phyloP scores from a whole-genome alignment of 2,888 invertebrate species.

The Candidula unifasciata region DNA sequence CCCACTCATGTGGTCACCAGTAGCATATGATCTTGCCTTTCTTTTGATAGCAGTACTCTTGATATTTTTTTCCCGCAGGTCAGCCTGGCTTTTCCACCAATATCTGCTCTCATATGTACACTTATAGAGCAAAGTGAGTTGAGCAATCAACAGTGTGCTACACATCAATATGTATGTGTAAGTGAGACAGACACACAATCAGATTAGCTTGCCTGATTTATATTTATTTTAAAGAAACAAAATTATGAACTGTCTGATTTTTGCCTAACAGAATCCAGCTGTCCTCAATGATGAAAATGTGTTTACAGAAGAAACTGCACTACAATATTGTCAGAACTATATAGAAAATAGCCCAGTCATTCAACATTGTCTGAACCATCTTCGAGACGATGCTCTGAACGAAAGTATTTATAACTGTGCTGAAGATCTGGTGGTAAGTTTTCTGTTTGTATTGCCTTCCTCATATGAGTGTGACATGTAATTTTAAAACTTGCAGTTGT shows the following conservation, averaged over 20 bases:
- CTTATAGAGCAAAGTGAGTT: no score
- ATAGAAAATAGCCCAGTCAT: constrained; percentile 53
- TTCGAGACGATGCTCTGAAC: constrained; percentile 55
- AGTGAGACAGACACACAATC: no score
- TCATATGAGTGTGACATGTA: neutral
- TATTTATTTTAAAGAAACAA: neutral
- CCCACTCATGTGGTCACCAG: no score
- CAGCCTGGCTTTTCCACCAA: no score
- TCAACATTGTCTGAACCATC: constrained; percentile 49
- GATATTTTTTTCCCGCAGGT: no score
- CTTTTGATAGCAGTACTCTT: no score
- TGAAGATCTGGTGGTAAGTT: constrained; percentile 62
- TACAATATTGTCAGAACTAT: constrained; percentile 53
- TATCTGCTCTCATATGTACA: no score
- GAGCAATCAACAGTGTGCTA: no score
- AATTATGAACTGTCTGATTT: neutral
- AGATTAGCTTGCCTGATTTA: neutral
- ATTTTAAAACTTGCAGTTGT: no score
- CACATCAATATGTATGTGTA: no score
- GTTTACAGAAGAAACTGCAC: constrained; percentile 42
- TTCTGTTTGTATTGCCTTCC: neutral
- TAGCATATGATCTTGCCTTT: no score
- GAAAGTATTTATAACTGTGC: constrained; percentile 63
- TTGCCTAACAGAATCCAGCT: neutral
- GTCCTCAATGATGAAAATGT: neutral